Evolutionary conservation across 2,797 vertebrate species (phyloP).

Genomic region (Microctenopoma lineatum): DNA sequence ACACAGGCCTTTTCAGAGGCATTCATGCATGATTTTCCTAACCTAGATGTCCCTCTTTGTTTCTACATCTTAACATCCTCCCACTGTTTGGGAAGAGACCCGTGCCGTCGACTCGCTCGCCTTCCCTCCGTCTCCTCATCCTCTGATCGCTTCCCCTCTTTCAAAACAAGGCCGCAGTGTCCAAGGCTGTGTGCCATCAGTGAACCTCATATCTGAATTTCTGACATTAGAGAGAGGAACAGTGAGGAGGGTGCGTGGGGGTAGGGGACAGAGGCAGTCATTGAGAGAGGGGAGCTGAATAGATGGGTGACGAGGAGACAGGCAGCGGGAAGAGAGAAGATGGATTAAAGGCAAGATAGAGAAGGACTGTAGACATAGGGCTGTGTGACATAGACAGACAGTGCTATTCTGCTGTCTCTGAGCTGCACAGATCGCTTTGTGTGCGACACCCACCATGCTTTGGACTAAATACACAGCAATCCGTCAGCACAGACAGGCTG

Average conservation of each 20-base stretch:
- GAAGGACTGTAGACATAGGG: slow-evolving; percentile 43
- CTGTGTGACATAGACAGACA: slow-evolving; percentile 59
- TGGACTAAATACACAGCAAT: slow-evolving; percentile 44
- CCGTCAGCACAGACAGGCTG: slow-evolving; percentile 35
- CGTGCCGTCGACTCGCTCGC: slow-evolving; percentile 19
- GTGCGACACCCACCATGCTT: slow-evolving; percentile 50
- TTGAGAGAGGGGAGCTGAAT: slow-evolving; percentile 61
- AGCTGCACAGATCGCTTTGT: slow-evolving; percentile 47
- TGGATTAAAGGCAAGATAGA: slow-evolving; percentile 62
- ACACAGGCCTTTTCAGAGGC: slow-evolving; percentile 76
- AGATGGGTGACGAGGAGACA: slow-evolving; percentile 55
- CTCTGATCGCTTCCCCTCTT: slow-evolving; percentile 45
- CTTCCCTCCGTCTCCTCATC: slow-evolving; percentile 45
- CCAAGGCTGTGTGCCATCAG: slow-evolving; percentile 51
- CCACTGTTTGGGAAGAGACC: slow-evolving; percentile 52
- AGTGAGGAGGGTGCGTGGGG: slow-evolving; percentile 13
- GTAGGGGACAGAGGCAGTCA: slow-evolving; percentile 50
- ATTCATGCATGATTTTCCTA: slow-evolving; percentile 77
- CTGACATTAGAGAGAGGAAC: slow-evolving; percentile 65
- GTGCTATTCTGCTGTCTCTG: slow-evolving; percentile 46
- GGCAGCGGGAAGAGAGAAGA: slow-evolving; percentile 57
- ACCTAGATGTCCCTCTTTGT: slow-evolving; percentile 77
- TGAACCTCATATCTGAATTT: slow-evolving; percentile 64
- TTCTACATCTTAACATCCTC: slow-evolving; percentile 65
- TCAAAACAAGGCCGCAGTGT: slow-evolving; percentile 66